phyloP scores from a whole-genome alignment of 1,140 invertebrate genomes.

The Macrocentrus cingulum region DNA sequence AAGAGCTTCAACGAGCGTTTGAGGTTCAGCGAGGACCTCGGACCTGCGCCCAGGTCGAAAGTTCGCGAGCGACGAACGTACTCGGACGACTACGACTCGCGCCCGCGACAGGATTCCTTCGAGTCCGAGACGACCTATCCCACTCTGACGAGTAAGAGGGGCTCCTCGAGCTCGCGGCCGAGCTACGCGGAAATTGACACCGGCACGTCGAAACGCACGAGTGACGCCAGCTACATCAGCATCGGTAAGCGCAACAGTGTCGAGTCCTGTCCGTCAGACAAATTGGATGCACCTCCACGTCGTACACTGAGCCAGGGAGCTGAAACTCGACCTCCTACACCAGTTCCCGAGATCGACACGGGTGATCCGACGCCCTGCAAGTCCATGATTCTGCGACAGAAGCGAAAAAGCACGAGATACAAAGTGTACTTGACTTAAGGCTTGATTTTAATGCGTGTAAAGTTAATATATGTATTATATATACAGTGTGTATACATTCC shows the following conservation, averaged over 20 bases:
- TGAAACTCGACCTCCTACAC: conserved; percentile 33
- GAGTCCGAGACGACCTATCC: not conserved
- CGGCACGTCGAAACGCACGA: conserved; percentile 18
- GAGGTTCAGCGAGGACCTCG: conserved; percentile 39
- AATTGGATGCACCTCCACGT: conserved; percentile 28
- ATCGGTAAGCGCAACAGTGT: conserved; percentile 31
- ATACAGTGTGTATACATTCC: not conserved
- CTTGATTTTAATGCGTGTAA: not conserved
- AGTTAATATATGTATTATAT: not conserved
- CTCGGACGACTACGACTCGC: conserved; percentile 42
- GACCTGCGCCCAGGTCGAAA: conserved; percentile 7
- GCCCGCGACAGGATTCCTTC: not conserved
- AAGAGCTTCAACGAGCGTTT: conserved; percentile 33
- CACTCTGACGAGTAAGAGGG: conserved; percentile 19
- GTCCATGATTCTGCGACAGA: conserved; percentile 24
- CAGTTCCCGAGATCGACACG: conserved; percentile 29
- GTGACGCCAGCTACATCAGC: conserved; percentile 32
- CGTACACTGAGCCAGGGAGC: conserved; percentile 37
- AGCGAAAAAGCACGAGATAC: conserved; percentile 45
- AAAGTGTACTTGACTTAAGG: conserved; percentile 43
- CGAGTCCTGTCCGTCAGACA: conserved; percentile 23
- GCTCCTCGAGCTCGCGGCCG: conserved; percentile 23
- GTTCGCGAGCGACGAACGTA: conserved; percentile 35
- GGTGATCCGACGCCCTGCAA: conserved; percentile 30
- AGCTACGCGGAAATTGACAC: conserved; percentile 33